These are phyloP conservation scores for Stomatorhinus ivindoensis DNA, from an alignment of 2,113 vertebrate species.

Conservation along the genomic window DNA sequence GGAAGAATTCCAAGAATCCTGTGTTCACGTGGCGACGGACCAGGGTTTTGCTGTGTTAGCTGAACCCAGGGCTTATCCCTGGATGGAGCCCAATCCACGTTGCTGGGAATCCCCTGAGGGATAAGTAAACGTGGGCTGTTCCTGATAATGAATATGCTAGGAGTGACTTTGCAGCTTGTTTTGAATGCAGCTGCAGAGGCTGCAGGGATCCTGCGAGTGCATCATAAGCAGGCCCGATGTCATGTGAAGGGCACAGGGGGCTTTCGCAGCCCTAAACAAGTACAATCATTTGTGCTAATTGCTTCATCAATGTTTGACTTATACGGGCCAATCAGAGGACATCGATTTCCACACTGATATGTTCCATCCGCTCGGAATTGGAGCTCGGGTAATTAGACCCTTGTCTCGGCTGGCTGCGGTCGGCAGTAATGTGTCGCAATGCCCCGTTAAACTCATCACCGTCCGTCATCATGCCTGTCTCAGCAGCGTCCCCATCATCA, in stretches of 20 bases:
- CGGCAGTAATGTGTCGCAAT: background rate
- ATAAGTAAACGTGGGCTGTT: background rate
- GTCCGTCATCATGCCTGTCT: background rate
- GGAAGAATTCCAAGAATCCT: background rate
- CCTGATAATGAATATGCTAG: background rate
- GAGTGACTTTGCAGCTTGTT: background rate
- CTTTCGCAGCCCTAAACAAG: slow-evolving; percentile 1
- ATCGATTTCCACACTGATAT: slow-evolving; percentile 8
- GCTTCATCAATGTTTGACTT: slow-evolving; percentile 13
- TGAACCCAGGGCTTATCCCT: background rate
- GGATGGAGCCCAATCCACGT: background rate
- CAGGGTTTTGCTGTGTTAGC: background rate
- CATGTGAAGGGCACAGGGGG: background rate
- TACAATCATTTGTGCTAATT: slow-evolving; percentile 14
- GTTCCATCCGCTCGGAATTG: background rate
- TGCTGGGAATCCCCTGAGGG: background rate
- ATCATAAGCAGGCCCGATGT: background rate
- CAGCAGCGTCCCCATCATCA: background rate
- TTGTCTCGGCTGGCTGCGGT: background rate
- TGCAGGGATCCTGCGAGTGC: background rate
- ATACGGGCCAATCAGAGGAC: background rate
- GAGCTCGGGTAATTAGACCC: background rate
- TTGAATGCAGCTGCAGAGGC: background rate
- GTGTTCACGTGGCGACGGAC: too few relatives aligned
- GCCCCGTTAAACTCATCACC: background rate